These are phyloP conservation scores for Artemia sinica DNA, from an alignment of 2,888 invertebrate genomes.

Conservation along the genomic window DNA sequence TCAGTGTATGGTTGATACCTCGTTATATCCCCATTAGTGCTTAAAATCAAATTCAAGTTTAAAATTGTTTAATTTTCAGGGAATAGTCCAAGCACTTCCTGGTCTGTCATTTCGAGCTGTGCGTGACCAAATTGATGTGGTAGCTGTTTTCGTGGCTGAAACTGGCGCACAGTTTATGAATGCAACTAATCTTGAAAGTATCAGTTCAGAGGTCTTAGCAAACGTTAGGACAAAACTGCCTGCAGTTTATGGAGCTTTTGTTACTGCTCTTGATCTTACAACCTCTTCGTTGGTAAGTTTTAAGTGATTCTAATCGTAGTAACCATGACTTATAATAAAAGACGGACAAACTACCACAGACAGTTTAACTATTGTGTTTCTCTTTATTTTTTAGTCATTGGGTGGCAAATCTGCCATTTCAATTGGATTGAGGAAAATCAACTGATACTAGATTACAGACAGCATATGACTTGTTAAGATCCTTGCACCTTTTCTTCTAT, in stretches of 20 bases:
- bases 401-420: no score
- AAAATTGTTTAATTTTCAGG: background rate
- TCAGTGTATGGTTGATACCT: no score
- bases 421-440: no score
- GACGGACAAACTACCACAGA: no score
- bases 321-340: no score
- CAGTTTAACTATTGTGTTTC: no score
- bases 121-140: constrained; percentile 4
- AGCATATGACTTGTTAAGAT: no score
- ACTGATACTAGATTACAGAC: no score
- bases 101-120: background rate
- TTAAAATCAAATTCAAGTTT: background rate
- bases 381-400: no score
- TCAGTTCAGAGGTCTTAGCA: constrained; percentile 6
- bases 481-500: no score
- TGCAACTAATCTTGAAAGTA: background rate
- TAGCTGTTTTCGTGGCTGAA: background rate
- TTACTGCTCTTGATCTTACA: constrained; percentile 14
- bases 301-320: no score
- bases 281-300: constrained; percentile 15
- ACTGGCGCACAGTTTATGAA: constrained; percentile 10
- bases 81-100: background rate
- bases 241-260: constrained; percentile 15
- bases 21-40: background rate
- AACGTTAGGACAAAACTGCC: constrained; percentile 15